Evolutionary conservation across 92 coral and sea anemone genomes (phyloP).

Genomic region (Palythoa heliodiscus): DNA sequence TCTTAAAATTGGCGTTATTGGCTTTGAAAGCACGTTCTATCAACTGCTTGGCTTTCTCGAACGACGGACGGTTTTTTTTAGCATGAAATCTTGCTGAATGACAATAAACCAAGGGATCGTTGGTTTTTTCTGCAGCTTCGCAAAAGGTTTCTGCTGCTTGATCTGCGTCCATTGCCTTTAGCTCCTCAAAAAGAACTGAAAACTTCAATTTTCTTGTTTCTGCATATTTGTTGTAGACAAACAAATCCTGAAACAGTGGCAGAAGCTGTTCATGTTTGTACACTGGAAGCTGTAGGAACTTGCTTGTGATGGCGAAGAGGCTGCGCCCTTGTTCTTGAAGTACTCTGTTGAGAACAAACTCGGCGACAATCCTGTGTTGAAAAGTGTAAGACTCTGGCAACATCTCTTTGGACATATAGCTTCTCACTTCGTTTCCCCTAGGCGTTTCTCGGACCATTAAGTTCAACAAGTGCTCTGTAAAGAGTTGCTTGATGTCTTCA

Average conservation of each 20-base stretch:
- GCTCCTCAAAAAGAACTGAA: conserved; percentile 74
- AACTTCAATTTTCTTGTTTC: conserved; percentile 50
- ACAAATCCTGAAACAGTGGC: conserved; percentile 63
- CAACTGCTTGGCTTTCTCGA: conserved; percentile 66
- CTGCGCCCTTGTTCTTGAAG: conserved; percentile 33
- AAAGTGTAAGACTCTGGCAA: conserved; percentile 64
- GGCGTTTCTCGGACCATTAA: conserved; percentile 77
- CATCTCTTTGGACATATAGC: conserved; percentile 6
- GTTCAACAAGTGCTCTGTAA: conserved; percentile 69
- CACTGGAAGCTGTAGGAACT: conserved; percentile 70
- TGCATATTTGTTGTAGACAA: conserved; percentile 67
- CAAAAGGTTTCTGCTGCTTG: conserved; percentile 71
- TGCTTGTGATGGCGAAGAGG: conserved; percentile 52
- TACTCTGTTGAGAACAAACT: conserved; percentile 57
- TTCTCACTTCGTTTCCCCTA: conserved; percentile 8
- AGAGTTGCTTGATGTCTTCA: conserved; percentile 67
- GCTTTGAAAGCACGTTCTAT: conserved; percentile 62
- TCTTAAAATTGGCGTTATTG: conserved; percentile 43
- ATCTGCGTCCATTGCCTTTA: conserved; percentile 40
- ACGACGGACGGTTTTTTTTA: conserved; percentile 63
- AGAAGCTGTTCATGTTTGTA: conserved; percentile 52
- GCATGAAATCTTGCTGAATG: conserved; percentile 84
- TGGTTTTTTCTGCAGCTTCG: conserved; percentile 70
- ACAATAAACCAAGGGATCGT: conserved; percentile 64
- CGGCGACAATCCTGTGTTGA: conserved; percentile 81